Conservation (phyloP, 2,113 vertebrate species). For the Cavia porcellus region DNA sequence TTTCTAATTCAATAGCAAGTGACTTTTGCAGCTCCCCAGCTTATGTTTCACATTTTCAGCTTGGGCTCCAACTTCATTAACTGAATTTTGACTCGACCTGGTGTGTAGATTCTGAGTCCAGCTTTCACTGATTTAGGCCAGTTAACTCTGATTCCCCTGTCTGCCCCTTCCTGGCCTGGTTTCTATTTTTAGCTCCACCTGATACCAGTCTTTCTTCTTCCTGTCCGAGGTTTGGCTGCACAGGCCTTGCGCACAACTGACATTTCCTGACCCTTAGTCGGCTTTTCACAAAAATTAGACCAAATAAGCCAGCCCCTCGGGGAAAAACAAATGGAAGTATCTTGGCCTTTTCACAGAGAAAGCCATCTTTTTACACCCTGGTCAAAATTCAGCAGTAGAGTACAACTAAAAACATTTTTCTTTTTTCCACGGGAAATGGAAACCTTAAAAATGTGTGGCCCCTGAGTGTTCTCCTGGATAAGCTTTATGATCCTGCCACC, state of each 20-base stretch:
- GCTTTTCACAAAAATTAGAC: conserved; percentile 73
- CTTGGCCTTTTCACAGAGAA: conserved; percentile 61
- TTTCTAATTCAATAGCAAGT: not conserved
- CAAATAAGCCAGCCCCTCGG: conserved; percentile 42
- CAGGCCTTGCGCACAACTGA: conserved; percentile 1
- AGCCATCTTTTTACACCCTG: conserved; percentile 45
- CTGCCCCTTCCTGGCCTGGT: not conserved
- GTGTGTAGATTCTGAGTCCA: not conserved
- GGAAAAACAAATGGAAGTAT: conserved; percentile 61
- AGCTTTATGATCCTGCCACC: conserved; percentile 59
- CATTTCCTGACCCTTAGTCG: conserved; percentile 64
- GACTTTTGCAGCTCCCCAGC: not conserved
- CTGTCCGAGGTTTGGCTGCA: not conserved
- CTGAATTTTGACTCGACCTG: not conserved
- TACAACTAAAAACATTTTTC: conserved; percentile 54
- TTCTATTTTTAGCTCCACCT: conserved; percentile 36
- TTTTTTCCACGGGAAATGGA: conserved; percentile 61
- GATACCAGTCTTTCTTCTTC: not conserved
- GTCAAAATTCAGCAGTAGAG: conserved; percentile 62
- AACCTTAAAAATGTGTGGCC: conserved; percentile 57
- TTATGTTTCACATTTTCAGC: not conserved
- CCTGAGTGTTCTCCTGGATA: conserved; percentile 51
- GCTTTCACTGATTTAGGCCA: not conserved
- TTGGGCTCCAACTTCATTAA: conserved; percentile 33
- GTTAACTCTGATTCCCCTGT: not conserved